Evolutionary conservation across 2,888 invertebrate species (phyloP).

Genomic region (Zygogramma bicolorata): DNA sequence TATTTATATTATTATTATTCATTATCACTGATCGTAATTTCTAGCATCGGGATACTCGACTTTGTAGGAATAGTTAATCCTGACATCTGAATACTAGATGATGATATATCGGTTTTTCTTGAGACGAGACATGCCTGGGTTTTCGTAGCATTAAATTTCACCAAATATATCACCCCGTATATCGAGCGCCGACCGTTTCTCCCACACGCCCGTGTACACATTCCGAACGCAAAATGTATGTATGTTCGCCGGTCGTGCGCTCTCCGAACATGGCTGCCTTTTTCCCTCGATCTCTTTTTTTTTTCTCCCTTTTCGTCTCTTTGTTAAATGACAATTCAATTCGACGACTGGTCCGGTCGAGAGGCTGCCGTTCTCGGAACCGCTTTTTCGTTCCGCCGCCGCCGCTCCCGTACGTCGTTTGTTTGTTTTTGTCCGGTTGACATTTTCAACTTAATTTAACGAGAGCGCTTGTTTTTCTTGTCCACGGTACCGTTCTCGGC

Average conservation of each 20-base stretch:
- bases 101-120: too few species aligned
- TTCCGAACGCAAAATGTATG: slow-evolving; percentile 29
- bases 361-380: slow-evolving; percentile 59
- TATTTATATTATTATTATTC: too few species aligned
- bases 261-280: slow-evolving; percentile 31
- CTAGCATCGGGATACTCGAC: too few species aligned
- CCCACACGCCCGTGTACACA: slow-evolving; percentile 29
- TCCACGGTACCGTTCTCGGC: not conserved
- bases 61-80: too few species aligned
- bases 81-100: too few species aligned
- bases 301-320: slow-evolving; percentile 38
- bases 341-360: slow-evolving; percentile 47
- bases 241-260: slow-evolving; percentile 26
- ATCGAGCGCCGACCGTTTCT: slow-evolving; percentile 15
- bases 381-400: slow-evolving; percentile 60
- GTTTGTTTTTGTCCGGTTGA: slow-evolving; percentile 57
- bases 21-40: too few species aligned
- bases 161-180: not conserved
- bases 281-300: slow-evolving; percentile 40
- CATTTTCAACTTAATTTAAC: slow-evolving; percentile 66
- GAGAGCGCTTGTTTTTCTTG: slow-evolving; percentile 31
- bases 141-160: too few species aligned
- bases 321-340: slow-evolving; percentile 65
- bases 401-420: slow-evolving; percentile 52
- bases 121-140: too few species aligned